phyloP scores from a whole-genome alignment of 2,797 vertebrate species.

The Perodicticus potto region DNA sequence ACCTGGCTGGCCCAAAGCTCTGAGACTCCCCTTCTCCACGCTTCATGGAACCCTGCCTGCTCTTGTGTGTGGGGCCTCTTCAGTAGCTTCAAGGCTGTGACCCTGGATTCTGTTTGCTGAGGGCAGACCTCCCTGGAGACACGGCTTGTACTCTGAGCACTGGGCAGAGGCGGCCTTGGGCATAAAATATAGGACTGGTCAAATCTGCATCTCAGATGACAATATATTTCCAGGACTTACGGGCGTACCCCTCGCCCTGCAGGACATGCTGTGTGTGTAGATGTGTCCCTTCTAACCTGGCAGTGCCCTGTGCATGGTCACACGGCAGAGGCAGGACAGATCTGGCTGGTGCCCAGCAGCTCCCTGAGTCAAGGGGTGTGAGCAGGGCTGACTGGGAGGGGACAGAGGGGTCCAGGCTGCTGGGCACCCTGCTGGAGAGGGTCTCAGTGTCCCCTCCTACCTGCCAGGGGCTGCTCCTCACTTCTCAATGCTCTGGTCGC shows the following conservation, averaged over 20 bases:
- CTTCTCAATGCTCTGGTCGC: not conserved
- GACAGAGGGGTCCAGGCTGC: not conserved
- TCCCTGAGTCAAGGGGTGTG: not conserved
- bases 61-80: not conserved
- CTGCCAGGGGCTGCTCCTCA: not conserved
- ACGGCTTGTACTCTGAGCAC: not conserved
- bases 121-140: not conserved
- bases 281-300: not conserved
- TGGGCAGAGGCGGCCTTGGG: not conserved
- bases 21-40: accelerated
- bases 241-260: not conserved
- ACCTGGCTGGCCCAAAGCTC: not conserved
- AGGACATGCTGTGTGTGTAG: not conserved
- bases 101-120: too few relatives aligned
- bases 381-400: not conserved
- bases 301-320: not conserved
- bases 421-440: too few relatives aligned
- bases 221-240: too few relatives aligned
- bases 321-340: not conserved
- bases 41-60: not conserved
- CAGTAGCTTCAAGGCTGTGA: not conserved
- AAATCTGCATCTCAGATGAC: not conserved
- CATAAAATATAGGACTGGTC: not conserved
- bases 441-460: too few relatives aligned
- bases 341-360: too few relatives aligned